Evolutionary conservation across 2,797 vertebrate species (phyloP), one percentile per base, ranked within the genome.

Genomic region (Spea hammondii): DNA sequence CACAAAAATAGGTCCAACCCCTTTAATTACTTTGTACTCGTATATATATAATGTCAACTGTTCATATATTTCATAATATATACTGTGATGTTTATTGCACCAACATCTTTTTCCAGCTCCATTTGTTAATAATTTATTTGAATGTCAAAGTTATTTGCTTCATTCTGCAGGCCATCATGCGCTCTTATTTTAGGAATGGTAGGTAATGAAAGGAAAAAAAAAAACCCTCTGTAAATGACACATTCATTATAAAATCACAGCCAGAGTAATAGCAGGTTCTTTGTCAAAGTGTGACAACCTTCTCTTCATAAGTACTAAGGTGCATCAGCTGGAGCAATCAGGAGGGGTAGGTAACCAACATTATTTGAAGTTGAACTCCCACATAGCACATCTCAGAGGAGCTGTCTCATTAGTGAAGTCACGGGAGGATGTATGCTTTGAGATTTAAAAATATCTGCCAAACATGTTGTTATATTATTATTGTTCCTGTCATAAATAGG

Each of bases 401-500:
- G 50, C 44, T 72, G 62, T 72, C 77, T 72, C 64, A 79, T 79
- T 79, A 72, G 62, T 72, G 44, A 72, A 79, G 65, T 51, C 70
- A 73, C 50, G 32, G 47, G 45, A 49, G 8, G 46, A 51, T 60
- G 48, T 73, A 14, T 60, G 12, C 17, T 73, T 73, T 79, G 10
- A 57, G 44, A n/a, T 17, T 72, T 54, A 73, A 72, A 79, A 74
- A 60, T 67, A 50, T 60, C 77, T 79, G 53, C 17, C 8, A 68
- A n/a, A 78, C 45, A 9, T 77, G 6, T 53, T 73, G 50, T 57
- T 45, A 32, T 72, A 5, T 53, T 65, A 53, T 64, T 65, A 47
- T 65, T 57, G n/a, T 5, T 32, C 4, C 17, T 64, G 17, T 64
- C 60, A 64, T 64, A 64, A 64, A 44, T 59, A 8, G 12, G n/a